Evolutionary conservation across 2,113 vertebrate genomes (phyloP).

Genomic region (Daubentonia madagascariensis): DNA sequence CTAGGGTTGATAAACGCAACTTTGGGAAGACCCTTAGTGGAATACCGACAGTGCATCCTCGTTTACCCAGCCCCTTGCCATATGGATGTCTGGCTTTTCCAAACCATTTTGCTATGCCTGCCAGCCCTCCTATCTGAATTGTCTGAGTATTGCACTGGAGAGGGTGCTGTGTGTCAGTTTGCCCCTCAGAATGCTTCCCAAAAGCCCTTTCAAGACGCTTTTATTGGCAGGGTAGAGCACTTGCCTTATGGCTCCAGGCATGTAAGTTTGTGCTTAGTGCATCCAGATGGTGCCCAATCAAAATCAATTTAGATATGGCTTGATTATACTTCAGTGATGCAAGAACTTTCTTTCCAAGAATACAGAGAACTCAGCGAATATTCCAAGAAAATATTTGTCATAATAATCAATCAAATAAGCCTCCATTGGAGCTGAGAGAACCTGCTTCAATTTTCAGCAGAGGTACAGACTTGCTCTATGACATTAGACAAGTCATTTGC

Average conservation of each 20-base stretch:
- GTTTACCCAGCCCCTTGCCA: neutral
- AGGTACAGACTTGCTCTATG: neutral
- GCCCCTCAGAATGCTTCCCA: neutral
- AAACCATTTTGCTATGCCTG: neutral
- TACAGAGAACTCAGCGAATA: neutral
- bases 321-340: neutral
- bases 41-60: neutral
- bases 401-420: neutral
- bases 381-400: neutral
- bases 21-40: neutral
- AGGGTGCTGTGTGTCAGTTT: neutral
- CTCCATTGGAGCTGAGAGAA: neutral
- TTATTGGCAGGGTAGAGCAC: neutral
- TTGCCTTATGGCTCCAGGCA: neutral
- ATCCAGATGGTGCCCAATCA: neutral
- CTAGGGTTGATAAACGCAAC: neutral
- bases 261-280: neutral
- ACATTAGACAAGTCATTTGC: neutral
- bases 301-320: constrained; percentile 42
- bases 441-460: neutral
- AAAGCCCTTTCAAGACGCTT: neutral
- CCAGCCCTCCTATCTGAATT: neutral
- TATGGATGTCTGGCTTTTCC: neutral
- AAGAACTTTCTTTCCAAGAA: constrained; percentile 30
- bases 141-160: neutral